Base-by-base conservation (phyloP, 2,888 invertebrate genomes). In the Thera britannica region DNA sequence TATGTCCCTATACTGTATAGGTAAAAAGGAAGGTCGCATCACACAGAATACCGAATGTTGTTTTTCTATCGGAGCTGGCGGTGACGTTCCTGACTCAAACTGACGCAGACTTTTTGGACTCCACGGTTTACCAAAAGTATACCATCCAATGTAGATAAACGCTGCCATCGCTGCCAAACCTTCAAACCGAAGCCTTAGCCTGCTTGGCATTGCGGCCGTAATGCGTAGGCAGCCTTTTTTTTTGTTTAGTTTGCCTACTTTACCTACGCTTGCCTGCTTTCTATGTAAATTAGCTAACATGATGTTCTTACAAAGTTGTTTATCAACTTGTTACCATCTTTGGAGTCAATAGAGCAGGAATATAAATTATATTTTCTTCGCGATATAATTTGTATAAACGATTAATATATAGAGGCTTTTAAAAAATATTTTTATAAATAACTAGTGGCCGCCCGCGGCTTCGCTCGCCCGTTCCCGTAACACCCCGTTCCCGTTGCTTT, bases 291-390 rank as follows among this genome's bases (percentile, higher is more conserved):
- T 46, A 36, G 9, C 44, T 46, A 46, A 2, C 9, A 2, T 46
- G 2, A 23, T n/a, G 61, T 38, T 61, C 12, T 52, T 61, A 48
- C 65, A 66, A 59, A 59, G 58, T 67, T 58, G 67, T 35, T 55
- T 35, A 52, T 62, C 41, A 51, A 55, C 59, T 63, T 48, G 12
- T 54, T 58, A 48, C 67, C 54, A 62, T 58, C 58, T 62, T 58
- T 41, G 62, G 62, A 55, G 46, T 46, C 34, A 62, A 58, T 62
- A 58, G 8, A 66, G 58, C 54, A 62, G 58, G 36, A 61, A 65
- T 59, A 46, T 35, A 4, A 6, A 54, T 6, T 12, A 60, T 49
- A 44, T 51, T 48, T 46, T 38, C 49, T 58, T 54, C 11, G 44
- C 44, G 23, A 57, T 51, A 36, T 35, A 12, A 57, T 57, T 60